Evolutionary conservation across 1,140 invertebrate genomes (phyloP), one percentile per base, ranked within the genome.

Genomic region (Lasioglossum albipes): DNA sequence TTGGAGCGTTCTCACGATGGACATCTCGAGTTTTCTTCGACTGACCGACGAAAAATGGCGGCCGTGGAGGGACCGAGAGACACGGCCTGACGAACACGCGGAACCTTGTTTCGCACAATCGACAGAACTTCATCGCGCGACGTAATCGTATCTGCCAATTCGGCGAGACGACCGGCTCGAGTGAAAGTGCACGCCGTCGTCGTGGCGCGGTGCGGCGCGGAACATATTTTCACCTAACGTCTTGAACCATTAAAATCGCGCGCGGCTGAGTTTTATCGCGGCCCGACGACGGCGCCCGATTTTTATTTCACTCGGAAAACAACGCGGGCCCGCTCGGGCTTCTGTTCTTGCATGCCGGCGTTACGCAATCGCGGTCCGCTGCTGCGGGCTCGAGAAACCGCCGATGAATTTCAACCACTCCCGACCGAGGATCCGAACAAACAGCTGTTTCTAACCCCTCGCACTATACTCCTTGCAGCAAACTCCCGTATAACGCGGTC

Each of bases 171-270:
- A 62, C 80, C 77, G 62, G 59, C 69, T 22, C 74, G 73, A 83
- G 85, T 87, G 85, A 87, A 87, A 87, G 85, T 87, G 65, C 49
- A 84, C 77, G 74, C 75, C 62, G 74, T 62, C 62, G 74, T 62
- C 49, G 13, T 22, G 70, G 27, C 42, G 70, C 77, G 74, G 71
- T 62, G 83, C 67, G 64, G 22, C 42, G 66, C 62, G 68, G 84
- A 76, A 86, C 20, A 85, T 84, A 86, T 86, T 85, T 86, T 86
- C 75, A 81, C 81, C 81, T 80, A 80, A 83, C 81, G 74, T 82
- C 79, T 80, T 68, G 62, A 82, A 75, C 78, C 84, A 65, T 74
- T 80, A 42, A 75, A 86, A 76, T 86, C 65, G 74, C 72, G 57
- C 57, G 68, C 62, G 75, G 16, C 42, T 61, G 62, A 61, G 69